Evolutionary conservation across 1,140 invertebrate genomes (phyloP).

Genomic region (Drosophila guanche): DNA sequence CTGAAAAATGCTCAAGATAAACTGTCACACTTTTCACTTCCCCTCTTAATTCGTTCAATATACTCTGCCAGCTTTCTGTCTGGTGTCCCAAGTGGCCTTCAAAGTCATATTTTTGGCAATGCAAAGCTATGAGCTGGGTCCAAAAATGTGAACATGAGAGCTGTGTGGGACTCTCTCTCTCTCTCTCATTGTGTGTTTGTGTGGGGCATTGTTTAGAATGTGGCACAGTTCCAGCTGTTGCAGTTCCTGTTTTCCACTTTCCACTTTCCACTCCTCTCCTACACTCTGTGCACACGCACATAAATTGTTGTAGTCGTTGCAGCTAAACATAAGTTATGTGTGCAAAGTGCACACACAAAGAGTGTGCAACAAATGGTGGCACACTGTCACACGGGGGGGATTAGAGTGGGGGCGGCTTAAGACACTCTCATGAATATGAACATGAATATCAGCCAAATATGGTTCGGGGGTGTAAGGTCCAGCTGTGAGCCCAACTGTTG

Average conservation of each 20-base stretch:
- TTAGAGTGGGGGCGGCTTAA: background rate
- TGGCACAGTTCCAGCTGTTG: conserved; percentile 51
- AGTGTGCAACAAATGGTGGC: conserved; percentile 4
- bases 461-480: conserved; percentile 1
- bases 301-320: conserved; percentile 70
- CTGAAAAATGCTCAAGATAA: too few species aligned
- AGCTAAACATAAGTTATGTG: conserved; percentile 78
- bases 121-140: background rate
- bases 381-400: too few species aligned
- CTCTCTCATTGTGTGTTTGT: conserved; percentile 18
- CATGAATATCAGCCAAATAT: conserved; percentile 20
- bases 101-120: too few species aligned
- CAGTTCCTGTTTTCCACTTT: conserved; percentile 21
- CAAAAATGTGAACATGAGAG: conserved; percentile 27
- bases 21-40: too few species aligned
- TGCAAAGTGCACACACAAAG: conserved; percentile 45
- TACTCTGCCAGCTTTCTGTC: too few species aligned
- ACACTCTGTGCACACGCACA: conserved; percentile 41
- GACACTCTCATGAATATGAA: conserved; percentile 62
- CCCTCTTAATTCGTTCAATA: too few species aligned
- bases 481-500: conserved; percentile 65
- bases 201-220: conserved; percentile 45
- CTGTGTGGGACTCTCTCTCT: background rate
- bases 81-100: too few species aligned
- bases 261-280: background rate